phyloP scores from a whole-genome alignment of 2,113 vertebrate species.

The Trochalopteron elliotii region DNA sequence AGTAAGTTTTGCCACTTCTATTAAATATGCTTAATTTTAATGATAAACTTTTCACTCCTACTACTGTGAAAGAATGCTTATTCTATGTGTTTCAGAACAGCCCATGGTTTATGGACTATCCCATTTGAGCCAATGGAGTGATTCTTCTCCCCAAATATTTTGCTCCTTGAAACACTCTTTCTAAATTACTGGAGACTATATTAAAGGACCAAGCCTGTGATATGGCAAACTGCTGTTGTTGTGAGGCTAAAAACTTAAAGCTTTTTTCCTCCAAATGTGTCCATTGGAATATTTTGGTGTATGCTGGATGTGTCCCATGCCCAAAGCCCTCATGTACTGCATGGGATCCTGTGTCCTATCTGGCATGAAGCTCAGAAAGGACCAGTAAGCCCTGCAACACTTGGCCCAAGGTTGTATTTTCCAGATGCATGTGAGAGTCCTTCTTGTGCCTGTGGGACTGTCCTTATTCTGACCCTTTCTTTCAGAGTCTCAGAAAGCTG shows the following conservation, averaged over 20 bases:
- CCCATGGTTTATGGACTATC: background rate
- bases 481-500: background rate
- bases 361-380: background rate
- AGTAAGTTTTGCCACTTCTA: background rate
- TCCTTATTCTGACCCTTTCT: background rate
- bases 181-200: background rate
- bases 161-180: background rate
- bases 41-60: background rate
- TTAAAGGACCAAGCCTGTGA: background rate
- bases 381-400: background rate
- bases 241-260: background rate
- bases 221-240: background rate
- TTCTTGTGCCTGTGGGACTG: background rate
- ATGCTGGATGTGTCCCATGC: background rate
- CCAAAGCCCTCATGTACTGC: fast-evolving
- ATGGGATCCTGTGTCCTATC: background rate
- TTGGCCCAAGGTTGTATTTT: background rate
- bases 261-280: background rate
- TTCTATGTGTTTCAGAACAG: background rate
- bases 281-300: background rate
- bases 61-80: background rate
- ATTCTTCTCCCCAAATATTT: background rate
- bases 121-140: fast-evolving
- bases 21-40: background rate
- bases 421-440: too few species aligned